Evolutionary conservation across 2,888 invertebrate species (phyloP).

Genomic region (Mesochorus sp.): DNA sequence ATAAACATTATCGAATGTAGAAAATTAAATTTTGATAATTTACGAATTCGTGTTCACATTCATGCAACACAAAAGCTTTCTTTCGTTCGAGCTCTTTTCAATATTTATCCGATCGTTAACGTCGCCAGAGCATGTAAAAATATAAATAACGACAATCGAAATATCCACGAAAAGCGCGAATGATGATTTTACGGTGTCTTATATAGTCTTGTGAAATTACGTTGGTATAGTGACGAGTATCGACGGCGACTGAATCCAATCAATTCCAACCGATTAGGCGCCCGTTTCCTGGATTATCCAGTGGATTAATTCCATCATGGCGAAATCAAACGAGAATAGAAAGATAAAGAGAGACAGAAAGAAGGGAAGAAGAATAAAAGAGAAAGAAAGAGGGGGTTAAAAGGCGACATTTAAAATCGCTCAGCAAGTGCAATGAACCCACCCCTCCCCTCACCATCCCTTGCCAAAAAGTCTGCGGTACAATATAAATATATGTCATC

Average conservation of each 20-base stretch:
- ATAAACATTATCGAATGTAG: too few relatives aligned
- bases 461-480: conserved; percentile 30
- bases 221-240: conserved; percentile 11
- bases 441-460: conserved; percentile 10
- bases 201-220: background rate
- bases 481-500: conserved; percentile 5
- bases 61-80: too few relatives aligned
- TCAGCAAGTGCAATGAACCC: conserved; percentile 31
- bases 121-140: background rate
- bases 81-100: too few relatives aligned
- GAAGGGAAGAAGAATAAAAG: background rate
- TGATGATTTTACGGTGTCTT: background rate
- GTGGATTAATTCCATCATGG: conserved; percentile 59
- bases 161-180: conserved; percentile 50
- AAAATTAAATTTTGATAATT: too few relatives aligned
- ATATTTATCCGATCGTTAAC: too few relatives aligned
- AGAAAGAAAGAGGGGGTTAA: background rate
- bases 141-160: conserved; percentile 1
- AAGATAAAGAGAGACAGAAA: conserved; percentile 6
- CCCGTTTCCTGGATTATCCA: conserved; percentile 61
- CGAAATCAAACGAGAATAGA: conserved; percentile 44
- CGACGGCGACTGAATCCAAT: conserved; percentile 51
- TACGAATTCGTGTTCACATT: too few relatives aligned
- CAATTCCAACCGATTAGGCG: conserved; percentile 61
- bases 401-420: background rate